Evolutionary conservation across 1,140 invertebrate genomes (phyloP).

Genomic region (Rhynchophorus ferrugineus): DNA sequence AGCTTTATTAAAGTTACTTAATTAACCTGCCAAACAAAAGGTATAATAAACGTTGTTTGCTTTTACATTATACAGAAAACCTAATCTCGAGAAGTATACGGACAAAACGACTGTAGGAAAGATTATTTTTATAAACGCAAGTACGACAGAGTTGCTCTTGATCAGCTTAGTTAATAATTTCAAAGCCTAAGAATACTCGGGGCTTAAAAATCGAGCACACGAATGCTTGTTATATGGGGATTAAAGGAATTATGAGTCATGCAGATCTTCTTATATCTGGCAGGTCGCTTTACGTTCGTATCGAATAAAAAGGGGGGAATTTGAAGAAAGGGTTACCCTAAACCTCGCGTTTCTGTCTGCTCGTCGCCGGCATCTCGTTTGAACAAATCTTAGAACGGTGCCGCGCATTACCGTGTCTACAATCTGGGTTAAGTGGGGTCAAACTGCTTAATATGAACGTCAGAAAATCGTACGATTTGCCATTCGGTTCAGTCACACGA

Average conservation of each 20-base stretch:
- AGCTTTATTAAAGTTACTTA: slow-evolving; percentile 23
- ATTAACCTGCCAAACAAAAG: slow-evolving; percentile 23
- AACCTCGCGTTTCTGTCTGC: too few species aligned
- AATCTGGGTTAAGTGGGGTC: background rate
- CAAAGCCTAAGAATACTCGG: slow-evolving; percentile 31
- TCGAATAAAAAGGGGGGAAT: slow-evolving; percentile 19
- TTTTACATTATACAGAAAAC: slow-evolving; percentile 22
- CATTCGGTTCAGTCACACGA: background rate
- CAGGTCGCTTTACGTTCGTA: slow-evolving; percentile 6
- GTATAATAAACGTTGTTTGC: slow-evolving; percentile 23
- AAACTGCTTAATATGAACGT: background rate
- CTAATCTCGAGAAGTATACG: slow-evolving; percentile 27
- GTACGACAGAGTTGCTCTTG: slow-evolving; percentile 24
- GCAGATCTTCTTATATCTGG: slow-evolving; percentile 36
- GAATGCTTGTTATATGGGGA: slow-evolving; percentile 38
- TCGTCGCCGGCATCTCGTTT: too few species aligned
- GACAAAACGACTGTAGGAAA: slow-evolving; percentile 17
- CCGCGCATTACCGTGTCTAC: background rate
- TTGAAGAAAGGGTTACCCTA: slow-evolving; percentile 5
- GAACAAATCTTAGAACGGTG: background rate
- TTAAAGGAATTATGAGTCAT: slow-evolving; percentile 39
- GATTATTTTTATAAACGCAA: slow-evolving; percentile 29
- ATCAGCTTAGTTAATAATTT: slow-evolving; percentile 32
- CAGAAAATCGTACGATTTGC: background rate
- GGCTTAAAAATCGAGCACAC: slow-evolving; percentile 31